Base-by-base conservation (phyloP, 2,888 invertebrate species). In the Heliothis peltigera region DNA sequence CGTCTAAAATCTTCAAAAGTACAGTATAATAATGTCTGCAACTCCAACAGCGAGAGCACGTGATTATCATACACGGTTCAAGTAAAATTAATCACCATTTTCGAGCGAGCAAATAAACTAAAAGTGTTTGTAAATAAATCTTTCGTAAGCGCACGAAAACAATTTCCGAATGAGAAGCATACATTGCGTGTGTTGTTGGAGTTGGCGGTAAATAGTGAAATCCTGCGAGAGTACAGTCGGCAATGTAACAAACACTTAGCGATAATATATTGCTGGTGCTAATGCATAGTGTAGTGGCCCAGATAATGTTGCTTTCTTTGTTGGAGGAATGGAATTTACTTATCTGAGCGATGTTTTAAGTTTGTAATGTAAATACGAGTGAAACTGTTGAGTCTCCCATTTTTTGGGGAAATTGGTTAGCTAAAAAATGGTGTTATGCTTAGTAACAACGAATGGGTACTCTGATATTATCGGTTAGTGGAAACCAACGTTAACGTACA, bases 201-300 rank as follows among this genome's bases (percentile, higher is more conserved):
- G 69, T 51, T 28, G 58, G 80, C 68, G 74, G 82, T 80, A 84
- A 83, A 84, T 78, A 83, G 76, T 71, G 64, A 78, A 80, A 76
- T 78, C 79, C 73, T 69, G 55, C 64, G 64, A 68, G 70, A 75
- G 77, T 84, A 81, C 75, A 85, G 83, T 79, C 84, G 79, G 87
- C 84, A 81, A 81, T 84, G 83, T 83, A 81, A 70, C 54, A 79
- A 85, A 86, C 89, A 89, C 89, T 89, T 87, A 86, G 85, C 70
- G 76, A 83, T 89, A 87, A 89, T 87, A 87, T 89, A 90, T 89
- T 85, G 86, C 85, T 73, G 52, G 82, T 79, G 80, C 84, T 89
- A 90, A 89, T 89, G 89, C 85, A 83, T 75, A 70, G 80, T 85
- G 84, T 85, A 85, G 77, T 82, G 80, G 81, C 75, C 80, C 54